These are phyloP conservation scores for Bellardia bayeri DNA, from an alignment of 2,888 invertebrate genomes.

Conservation along the genomic window DNA sequence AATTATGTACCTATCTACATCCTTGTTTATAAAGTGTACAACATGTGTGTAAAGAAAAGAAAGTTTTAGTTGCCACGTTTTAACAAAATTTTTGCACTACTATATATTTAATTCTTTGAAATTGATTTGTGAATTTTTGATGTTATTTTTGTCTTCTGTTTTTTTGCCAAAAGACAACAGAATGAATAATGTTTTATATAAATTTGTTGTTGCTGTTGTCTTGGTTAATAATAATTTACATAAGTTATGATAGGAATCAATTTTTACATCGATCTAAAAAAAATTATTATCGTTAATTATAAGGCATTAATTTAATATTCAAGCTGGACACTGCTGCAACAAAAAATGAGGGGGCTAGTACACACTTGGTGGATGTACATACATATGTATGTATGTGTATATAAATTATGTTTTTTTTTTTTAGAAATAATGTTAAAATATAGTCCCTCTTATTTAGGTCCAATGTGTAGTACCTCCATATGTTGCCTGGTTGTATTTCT, in stretches of 20 bases:
- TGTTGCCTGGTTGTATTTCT: not conserved
- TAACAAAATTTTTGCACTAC: slow-evolving; percentile 44
- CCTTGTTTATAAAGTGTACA: not conserved
- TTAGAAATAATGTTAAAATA: slow-evolving; percentile 12
- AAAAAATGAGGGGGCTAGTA: slow-evolving; percentile 36
- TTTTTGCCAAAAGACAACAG: not conserved
- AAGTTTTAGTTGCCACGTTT: slow-evolving; percentile 34
- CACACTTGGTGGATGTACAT: slow-evolving; percentile 20
- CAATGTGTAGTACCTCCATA: not conserved
- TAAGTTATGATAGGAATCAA: slow-evolving; percentile 77
- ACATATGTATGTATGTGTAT: no score
- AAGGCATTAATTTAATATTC: slow-evolving; percentile 76
- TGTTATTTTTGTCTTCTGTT: not conserved
- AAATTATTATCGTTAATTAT: slow-evolving; percentile 74
- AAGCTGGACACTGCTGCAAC: slow-evolving; percentile 40
- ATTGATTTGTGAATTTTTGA: slow-evolving; percentile 7
- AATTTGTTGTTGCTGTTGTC: slow-evolving; percentile 35
- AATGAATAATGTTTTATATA: slow-evolving; percentile 53
- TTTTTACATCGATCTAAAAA: slow-evolving; percentile 73
- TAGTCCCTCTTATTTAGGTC: slow-evolving; percentile 2
- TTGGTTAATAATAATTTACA: slow-evolving; percentile 72
- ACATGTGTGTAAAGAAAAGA: slow-evolving; percentile 34
- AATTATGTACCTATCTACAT: slow-evolving; percentile 14
- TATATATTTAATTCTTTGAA: slow-evolving; percentile 67
- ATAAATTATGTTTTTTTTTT: slow-evolving; percentile 44